Percentiles rank a stretch among this genome's conserved stretches.
phyloP scores from a whole-genome alignment of 1,140 invertebrate genomes.

The Pristionchus pacificus region DNA sequence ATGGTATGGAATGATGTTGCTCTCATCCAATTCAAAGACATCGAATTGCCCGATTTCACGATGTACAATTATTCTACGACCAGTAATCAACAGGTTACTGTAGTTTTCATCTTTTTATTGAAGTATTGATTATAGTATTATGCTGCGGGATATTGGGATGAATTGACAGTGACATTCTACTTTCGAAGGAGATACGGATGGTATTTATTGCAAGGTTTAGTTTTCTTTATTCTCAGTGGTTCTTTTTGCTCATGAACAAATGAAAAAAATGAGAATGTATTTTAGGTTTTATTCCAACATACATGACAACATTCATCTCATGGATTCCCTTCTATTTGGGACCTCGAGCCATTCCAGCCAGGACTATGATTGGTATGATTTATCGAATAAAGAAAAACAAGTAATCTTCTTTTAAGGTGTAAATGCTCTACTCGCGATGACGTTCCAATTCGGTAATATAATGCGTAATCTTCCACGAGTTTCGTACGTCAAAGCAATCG shows the following conservation, averaged over 20 bases:
- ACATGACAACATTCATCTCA: slow-evolving; percentile 57
- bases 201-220: slow-evolving; percentile 53
- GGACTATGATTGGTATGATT: slow-evolving; percentile 56
- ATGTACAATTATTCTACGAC: slow-evolving; percentile 49
- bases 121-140: slow-evolving; percentile 38
- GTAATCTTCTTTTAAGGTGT: slow-evolving; percentile 21
- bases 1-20: slow-evolving; percentile 55
- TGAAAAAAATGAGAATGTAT: not conserved
- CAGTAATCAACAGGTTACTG: slow-evolving; percentile 29
- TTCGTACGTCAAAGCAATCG: slow-evolving; percentile 45
- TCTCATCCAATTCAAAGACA: slow-evolving; percentile 53
- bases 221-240: not conserved
- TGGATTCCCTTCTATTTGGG: slow-evolving; percentile 57
- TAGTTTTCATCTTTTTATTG: no score
- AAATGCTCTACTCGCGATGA: slow-evolving; percentile 56
- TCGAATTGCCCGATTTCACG: slow-evolving; percentile 54
- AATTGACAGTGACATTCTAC: slow-evolving; percentile 50
- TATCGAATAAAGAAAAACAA: not conserved
- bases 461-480: slow-evolving; percentile 55
- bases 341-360: slow-evolving; percentile 52
- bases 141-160: slow-evolving; percentile 54
- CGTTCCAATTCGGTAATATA: slow-evolving; percentile 56
- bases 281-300: slow-evolving; percentile 47
- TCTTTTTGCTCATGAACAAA: no score
- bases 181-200: slow-evolving; percentile 55